Evolutionary conservation across 92 coral and sea anemone genomes (phyloP), one percentile per base, ranked within the genome.

Genomic region (Porites cylindrica): DNA sequence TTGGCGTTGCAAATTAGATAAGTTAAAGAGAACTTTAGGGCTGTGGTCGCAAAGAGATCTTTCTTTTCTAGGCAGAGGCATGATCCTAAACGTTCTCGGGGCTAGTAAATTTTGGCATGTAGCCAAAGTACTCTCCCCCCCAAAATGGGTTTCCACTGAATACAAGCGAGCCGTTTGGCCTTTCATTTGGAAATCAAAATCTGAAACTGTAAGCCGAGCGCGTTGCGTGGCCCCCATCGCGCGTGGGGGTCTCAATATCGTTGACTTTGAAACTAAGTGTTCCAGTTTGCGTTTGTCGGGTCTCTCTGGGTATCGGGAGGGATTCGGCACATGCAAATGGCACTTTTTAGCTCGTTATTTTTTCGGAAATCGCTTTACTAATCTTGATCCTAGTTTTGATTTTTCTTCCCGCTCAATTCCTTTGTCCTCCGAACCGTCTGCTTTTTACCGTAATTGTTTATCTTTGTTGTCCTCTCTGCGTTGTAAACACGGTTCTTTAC

Each of bases 91-190:
- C 21, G 56, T 23, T 13, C 52, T 73, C 7, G 87, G 68, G 9
- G 53, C 51, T 2, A 32, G 75, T 20, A 60, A 72, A 7, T 47
- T 88, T 51, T 72, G 80, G 75, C 63, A 75, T 26, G 26, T 24
- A 0, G 85, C 85, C 11, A 65, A 75, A 1, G 14, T 81, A 18
- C 51, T 83, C 0, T 7, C 76, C 0, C 62, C 58, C 11, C 80
- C 91, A n/a, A 58, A 65, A 0, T 64, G 71, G 71, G 75, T 85
- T 2, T 32, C 43, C 5, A 2, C 5, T 2, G 5, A 32, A 32
- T 32, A 32, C 5, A 32, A 32, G 43, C 4, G 5, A 4, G 43
- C n/a, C 9, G 29, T 14, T 1, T 69, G 74, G 51, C 38, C 38
- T 1, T 69, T 69, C 18, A 10, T 69, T 0, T 69, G 50, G 74